These are phyloP conservation scores for Sinocyclocheilus rhinocerous DNA, from an alignment of 2,113 vertebrate genomes.

Conservation along the genomic window DNA sequence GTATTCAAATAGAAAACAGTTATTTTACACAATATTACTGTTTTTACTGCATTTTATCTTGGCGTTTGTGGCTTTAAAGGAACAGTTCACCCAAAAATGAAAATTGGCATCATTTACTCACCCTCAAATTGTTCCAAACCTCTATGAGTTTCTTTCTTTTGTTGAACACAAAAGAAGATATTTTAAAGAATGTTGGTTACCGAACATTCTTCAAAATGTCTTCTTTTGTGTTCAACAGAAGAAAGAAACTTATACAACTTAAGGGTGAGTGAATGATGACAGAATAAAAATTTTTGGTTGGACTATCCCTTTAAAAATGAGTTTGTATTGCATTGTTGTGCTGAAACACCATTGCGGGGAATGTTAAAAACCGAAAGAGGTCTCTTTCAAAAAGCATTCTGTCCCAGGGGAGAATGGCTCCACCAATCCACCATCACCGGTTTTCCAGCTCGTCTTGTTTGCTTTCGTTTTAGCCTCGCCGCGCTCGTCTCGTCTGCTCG, in stretches of 20 bases:
- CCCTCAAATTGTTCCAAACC: too few relatives aligned
- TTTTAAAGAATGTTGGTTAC: too few relatives aligned
- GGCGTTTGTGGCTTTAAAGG: too few relatives aligned
- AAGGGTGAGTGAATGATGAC: background rate
- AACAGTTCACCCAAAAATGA: too few relatives aligned
- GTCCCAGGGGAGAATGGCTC: background rate
- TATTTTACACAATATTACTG: background rate
- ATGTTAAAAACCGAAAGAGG: background rate
- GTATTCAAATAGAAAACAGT: background rate
- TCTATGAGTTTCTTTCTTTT: background rate
- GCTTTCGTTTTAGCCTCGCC: conserved; percentile 42
- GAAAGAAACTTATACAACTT: too few relatives aligned
- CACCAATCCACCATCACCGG: background rate
- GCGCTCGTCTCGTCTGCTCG: background rate
- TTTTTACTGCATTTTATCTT: too few relatives aligned
- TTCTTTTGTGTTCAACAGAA: too few relatives aligned
- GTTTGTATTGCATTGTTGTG: background rate
- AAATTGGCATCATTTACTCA: too few relatives aligned
- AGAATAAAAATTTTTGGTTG: background rate
- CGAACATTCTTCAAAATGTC: too few relatives aligned
- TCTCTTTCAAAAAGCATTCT: background rate
- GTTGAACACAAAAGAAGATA: too few relatives aligned
- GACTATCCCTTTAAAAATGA: background rate
- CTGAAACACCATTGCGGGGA: background rate
- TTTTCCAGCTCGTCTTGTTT: conserved; percentile 44